Conservation (phyloP, 1,140 invertebrate genomes). For the Drosophila mojavensis region DNA sequence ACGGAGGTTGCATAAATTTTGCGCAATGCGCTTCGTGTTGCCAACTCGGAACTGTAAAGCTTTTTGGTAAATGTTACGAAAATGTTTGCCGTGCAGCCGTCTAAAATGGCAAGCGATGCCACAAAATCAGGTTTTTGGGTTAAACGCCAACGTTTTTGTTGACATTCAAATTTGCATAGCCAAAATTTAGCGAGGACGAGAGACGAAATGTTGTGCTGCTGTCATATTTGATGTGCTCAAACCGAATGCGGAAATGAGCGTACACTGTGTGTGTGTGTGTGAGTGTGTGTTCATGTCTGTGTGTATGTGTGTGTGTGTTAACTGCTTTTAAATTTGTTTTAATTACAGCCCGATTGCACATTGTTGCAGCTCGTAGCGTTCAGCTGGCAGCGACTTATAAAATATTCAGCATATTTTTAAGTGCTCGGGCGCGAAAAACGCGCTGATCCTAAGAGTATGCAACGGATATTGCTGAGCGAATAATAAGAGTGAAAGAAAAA, state of each 20-base stretch:
- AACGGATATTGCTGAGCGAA: slow-evolving; percentile 29
- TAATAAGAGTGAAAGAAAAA: slow-evolving; percentile 30
- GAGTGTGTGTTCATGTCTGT: slow-evolving; percentile 10
- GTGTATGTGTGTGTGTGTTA: slow-evolving; percentile 56
- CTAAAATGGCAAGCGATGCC: slow-evolving; percentile 39
- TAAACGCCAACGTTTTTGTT: slow-evolving; percentile 79
- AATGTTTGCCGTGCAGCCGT: slow-evolving; percentile 45
- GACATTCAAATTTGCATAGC: slow-evolving; percentile 80
- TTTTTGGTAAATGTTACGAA: slow-evolving; percentile 55
- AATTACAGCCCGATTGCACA: slow-evolving; percentile 69
- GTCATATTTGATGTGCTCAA: slow-evolving; percentile 79
- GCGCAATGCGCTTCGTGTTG: slow-evolving; percentile 43
- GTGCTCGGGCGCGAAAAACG: slow-evolving; percentile 67
- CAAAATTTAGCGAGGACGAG: slow-evolving; percentile 57
- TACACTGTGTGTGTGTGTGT: background rate
- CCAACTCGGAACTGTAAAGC: slow-evolving; percentile 44
- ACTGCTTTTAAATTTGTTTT: slow-evolving; percentile 82
- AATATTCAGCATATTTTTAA: slow-evolving; percentile 78
- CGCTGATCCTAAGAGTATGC: slow-evolving; percentile 72
- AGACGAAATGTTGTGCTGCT: slow-evolving; percentile 32
- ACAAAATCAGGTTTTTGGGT: slow-evolving; percentile 79
- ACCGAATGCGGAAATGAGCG: slow-evolving; percentile 65
- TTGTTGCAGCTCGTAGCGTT: slow-evolving; percentile 43
- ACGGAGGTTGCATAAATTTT: slow-evolving; percentile 43
- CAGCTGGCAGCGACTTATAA: slow-evolving; percentile 43